Evolutionary conservation across 2,797 vertebrate species (phyloP).

Genomic region (Tokudaia muenninki): DNA sequence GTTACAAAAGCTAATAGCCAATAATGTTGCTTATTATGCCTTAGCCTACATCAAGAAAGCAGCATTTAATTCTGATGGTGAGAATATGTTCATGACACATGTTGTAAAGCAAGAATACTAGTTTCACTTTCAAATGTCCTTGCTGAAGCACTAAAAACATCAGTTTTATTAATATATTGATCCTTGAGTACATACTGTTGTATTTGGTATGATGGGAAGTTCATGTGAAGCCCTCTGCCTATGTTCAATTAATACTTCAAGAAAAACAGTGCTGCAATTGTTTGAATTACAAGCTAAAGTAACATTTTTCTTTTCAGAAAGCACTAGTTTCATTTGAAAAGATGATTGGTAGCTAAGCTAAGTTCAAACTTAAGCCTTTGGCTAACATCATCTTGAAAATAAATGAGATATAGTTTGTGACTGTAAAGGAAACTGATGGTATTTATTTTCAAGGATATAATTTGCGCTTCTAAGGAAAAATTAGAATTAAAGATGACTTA

Average conservation of each 20-base stretch:
- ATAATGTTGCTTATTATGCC: neutral
- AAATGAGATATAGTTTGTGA: conserved; percentile 23
- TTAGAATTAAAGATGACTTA: neutral
- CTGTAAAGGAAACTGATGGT: neutral
- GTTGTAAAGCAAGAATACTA: conserved; percentile 25
- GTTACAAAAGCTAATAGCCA: neutral
- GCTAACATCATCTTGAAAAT: conserved; percentile 25
- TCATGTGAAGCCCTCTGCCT: neutral
- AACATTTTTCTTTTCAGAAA: conserved; percentile 5
- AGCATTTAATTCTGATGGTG: neutral
- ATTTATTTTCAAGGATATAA: neutral
- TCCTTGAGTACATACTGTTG: neutral
- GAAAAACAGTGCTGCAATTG: neutral
- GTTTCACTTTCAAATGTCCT: conserved; percentile 23
- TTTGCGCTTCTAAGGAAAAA: conserved; percentile 12
- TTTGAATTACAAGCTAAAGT: conserved; percentile 33
- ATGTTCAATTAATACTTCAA: neutral
- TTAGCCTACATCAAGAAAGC: neutral
- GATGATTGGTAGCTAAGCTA: neutral
- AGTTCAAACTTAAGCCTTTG: neutral
- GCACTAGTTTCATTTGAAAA: conserved; percentile 33
- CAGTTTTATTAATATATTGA: conserved; percentile 15
- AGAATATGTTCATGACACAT: neutral
- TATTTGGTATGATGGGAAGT: neutral
- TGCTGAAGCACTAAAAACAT: conserved; percentile 37